Percentiles rank a stretch among this genome's conserved stretches.
Conservation (phyloP, 37 sponge, comb jelly and placozoan genomes). For the Axinella damicornis region DNA sequence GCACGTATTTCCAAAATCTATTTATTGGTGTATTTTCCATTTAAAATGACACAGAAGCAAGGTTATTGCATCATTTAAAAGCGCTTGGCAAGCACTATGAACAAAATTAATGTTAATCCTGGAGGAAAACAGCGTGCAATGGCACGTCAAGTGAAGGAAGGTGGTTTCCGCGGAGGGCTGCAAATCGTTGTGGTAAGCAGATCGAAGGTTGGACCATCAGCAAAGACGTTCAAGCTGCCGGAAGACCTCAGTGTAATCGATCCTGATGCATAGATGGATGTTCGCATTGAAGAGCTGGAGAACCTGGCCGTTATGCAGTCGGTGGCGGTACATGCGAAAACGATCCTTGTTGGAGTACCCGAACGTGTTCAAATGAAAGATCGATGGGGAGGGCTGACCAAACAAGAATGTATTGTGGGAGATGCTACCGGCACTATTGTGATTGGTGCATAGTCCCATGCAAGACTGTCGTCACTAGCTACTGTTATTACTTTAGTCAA, state of each 20-base stretch:
- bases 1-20: too few species aligned
- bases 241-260: background rate
- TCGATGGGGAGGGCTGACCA: background rate
- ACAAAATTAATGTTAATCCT: too few species aligned
- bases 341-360: background rate
- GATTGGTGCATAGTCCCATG: background rate
- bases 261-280: background rate
- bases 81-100: too few species aligned
- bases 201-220: background rate
- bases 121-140: too few species aligned
- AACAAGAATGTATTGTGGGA: conserved; percentile 8
- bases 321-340: background rate
- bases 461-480: background rate
- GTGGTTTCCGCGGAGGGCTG: too few species aligned
- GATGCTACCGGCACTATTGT: background rate
- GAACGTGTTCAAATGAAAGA: background rate
- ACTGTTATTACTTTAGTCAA: too few species aligned
- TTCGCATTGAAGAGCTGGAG: background rate
- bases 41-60: too few species aligned
- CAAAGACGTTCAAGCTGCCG: background rate
- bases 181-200: background rate
- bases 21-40: too few species aligned
- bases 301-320: background rate
- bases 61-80: too few species aligned
- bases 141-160: background rate